Conservation (phyloP, 2,888 invertebrate genomes). For the Cylloceria caligata region DNA sequence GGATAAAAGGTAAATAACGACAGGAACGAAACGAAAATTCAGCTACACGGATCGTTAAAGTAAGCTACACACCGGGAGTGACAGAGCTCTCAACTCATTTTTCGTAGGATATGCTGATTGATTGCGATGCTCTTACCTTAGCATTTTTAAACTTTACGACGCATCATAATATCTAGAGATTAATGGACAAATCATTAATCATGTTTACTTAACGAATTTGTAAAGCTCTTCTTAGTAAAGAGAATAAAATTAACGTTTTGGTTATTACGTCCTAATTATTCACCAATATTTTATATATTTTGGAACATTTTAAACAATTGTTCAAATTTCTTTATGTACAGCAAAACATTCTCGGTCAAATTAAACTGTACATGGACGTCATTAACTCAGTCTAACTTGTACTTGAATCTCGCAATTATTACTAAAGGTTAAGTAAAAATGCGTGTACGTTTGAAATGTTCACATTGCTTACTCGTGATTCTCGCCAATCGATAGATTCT, state of each 20-base stretch:
- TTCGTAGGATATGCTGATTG: conserved; percentile 29
- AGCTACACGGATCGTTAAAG: conserved; percentile 48
- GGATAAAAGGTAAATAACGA: background rate
- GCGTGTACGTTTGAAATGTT: too few relatives aligned
- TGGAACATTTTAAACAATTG: background rate
- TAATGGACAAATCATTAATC: background rate
- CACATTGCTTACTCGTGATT: too few relatives aligned
- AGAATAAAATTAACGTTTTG: background rate
- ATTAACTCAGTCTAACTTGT: too few relatives aligned
- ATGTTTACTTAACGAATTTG: background rate
- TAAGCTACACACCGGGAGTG: conserved; percentile 48
- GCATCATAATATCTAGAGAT: background rate
- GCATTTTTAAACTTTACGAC: conserved; percentile 10
- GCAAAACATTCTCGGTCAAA: background rate
- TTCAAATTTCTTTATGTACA: background rate
- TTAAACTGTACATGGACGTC: too few relatives aligned
- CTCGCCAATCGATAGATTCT: too few relatives aligned
- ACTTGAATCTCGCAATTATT: too few relatives aligned
- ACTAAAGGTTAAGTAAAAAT: too few relatives aligned
- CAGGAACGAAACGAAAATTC: conserved; percentile 28
- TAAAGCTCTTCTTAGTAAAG: background rate
- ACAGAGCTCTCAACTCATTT: conserved; percentile 38
- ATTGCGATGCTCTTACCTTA: conserved; percentile 20
- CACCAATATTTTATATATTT: background rate
- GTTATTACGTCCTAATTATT: background rate